Evolutionary conservation across 2,797 vertebrate species (phyloP).

Genomic region (Myiothlypis chrysogaster): DNA sequence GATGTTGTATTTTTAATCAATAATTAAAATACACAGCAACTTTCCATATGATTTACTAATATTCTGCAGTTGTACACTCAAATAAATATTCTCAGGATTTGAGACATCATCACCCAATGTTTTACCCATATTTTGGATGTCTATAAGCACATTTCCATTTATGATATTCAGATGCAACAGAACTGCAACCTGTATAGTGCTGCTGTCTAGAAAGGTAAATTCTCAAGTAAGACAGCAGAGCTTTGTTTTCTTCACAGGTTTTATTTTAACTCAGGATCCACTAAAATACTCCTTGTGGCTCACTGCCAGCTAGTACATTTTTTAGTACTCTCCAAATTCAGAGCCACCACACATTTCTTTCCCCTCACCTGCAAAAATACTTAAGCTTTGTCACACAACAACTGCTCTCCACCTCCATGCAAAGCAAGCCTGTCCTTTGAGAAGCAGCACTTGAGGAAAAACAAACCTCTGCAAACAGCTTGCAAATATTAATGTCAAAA

Average conservation of each 20-base stretch:
- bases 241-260: neutral
- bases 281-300: neutral
- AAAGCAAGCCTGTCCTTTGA: neutral
- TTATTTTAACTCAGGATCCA: neutral
- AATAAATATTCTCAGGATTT: neutral
- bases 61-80: neutral
- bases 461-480: neutral
- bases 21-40: neutral
- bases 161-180: neutral
- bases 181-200: neutral
- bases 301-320: neutral
- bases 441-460: neutral
- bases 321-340: neutral
- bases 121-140: neutral
- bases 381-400: neutral
- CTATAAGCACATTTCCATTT: neutral
- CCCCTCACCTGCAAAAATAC: slow-evolving; percentile 1
- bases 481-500: neutral
- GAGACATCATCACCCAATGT: neutral
- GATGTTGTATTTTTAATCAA: neutral
- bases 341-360: neutral
- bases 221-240: neutral
- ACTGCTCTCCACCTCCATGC: neutral
- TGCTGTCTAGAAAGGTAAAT: neutral
- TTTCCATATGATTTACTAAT: neutral